Percentiles rank a stretch among this genome's conserved stretches.
These are phyloP conservation scores for Romanomermis culicivorax DNA, from an alignment of 2,888 invertebrate genomes.

Conservation along the genomic window DNA sequence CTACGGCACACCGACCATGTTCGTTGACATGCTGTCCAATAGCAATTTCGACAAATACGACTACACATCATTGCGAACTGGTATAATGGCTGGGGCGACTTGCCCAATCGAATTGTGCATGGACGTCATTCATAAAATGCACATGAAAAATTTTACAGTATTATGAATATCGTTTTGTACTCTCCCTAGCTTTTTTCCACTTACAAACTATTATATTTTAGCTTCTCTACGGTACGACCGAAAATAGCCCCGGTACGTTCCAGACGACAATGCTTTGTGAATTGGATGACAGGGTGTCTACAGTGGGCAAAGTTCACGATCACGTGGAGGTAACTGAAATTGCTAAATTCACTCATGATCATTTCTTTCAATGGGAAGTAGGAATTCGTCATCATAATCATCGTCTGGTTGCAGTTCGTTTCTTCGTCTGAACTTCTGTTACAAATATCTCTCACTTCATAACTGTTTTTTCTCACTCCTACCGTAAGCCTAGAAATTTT, in stretches of 20 bases:
- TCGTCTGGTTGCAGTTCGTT: no score
- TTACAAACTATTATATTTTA: conserved; percentile 13
- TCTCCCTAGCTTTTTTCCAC: background rate
- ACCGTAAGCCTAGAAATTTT: no score
- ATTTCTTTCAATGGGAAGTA: no score
- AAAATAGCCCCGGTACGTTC: conserved; percentile 40
- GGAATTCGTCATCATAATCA: no score
- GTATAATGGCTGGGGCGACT: conserved; percentile 49
- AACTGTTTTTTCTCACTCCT: no score
- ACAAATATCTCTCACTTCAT: no score
- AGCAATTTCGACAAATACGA: conserved; percentile 23
- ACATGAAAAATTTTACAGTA: conserved; percentile 31
- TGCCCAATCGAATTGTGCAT: conserved; percentile 39
- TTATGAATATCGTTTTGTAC: background rate
- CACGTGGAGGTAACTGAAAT: conserved; percentile 36
- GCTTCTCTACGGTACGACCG: conserved; percentile 42
- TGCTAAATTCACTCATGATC: no score
- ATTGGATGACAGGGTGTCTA: conserved; percentile 33
- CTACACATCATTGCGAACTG: conserved; percentile 22
- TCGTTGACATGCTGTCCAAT: conserved; percentile 46
- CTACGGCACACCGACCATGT: conserved; percentile 68
- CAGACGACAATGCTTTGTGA: conserved; percentile 34
- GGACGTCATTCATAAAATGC: conserved; percentile 31
- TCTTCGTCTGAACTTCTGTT: no score
- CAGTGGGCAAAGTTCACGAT: conserved; percentile 37